Evolutionary conservation across 2,888 invertebrate genomes (phyloP).

Genomic region (Apotomis turbidana): DNA sequence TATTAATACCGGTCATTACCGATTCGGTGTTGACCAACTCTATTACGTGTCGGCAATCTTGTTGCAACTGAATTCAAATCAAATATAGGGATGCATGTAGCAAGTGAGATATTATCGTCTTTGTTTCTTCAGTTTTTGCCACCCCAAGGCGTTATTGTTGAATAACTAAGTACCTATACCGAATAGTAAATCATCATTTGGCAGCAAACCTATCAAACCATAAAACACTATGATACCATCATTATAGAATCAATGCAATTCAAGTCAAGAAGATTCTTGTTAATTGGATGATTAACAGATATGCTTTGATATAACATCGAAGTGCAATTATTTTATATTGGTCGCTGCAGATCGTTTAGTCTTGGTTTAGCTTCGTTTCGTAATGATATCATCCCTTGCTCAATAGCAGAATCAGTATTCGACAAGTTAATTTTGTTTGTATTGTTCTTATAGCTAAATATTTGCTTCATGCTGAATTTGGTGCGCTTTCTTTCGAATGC

Average conservation of each 20-base stretch:
- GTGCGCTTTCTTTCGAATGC: no score
- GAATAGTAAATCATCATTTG: no score
- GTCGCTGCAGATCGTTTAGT: background rate
- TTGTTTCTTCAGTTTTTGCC: no score
- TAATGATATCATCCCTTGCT: constrained; percentile 21
- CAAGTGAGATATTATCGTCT: background rate
- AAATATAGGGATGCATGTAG: constrained; percentile 2
- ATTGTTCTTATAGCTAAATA: no score
- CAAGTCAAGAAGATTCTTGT: background rate
- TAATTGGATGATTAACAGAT: constrained; percentile 14
- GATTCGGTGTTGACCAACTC: constrained; percentile 51
- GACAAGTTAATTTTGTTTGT: background rate
- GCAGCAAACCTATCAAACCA: no score
- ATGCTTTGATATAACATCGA: no score
- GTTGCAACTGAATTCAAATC: constrained; percentile 3
- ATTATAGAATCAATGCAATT: no score
- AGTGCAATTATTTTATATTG: constrained; percentile 18
- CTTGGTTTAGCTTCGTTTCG: background rate
- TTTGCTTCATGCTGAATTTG: no score
- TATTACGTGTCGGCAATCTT: constrained; percentile 48
- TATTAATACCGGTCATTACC: constrained; percentile 41
- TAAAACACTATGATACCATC: no score
- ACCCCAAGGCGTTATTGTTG: no score
- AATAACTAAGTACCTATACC: no score
- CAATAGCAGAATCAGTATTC: constrained; percentile 18